Evolutionary conservation across 2,113 vertebrate genomes (phyloP).

Genomic region (Upupa epops): DNA sequence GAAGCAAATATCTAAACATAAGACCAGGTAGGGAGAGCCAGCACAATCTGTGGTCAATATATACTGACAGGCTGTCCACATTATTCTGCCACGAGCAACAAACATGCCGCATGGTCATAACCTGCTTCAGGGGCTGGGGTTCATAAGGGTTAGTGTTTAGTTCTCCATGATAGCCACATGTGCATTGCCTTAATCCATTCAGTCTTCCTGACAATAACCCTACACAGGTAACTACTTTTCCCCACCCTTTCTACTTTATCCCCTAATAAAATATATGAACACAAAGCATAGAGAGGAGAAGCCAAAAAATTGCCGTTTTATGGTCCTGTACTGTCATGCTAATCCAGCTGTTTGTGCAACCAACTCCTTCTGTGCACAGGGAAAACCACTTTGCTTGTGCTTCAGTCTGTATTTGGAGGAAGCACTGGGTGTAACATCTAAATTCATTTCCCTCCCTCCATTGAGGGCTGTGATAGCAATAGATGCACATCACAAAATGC

Average conservation of each 20-base stretch:
- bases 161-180: background rate
- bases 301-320: conserved; percentile 70
- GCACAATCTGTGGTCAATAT: background rate
- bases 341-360: conserved; percentile 1
- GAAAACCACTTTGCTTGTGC: background rate
- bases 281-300: conserved; percentile 73
- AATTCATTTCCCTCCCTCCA: background rate
- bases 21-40: background rate
- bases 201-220: background rate
- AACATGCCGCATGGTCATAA: background rate
- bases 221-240: conserved; percentile 24
- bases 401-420: background rate
- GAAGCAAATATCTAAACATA: background rate
- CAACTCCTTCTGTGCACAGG: background rate
- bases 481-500: background rate
- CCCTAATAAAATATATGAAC: conserved; percentile 65
- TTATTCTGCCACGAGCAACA: background rate
- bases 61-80: background rate
- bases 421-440: background rate
- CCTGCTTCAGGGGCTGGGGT: background rate
- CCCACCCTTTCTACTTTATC: conserved; percentile 32
- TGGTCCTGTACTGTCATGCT: conserved; percentile 23
- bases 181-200: conserved; percentile 30
- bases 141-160: background rate
- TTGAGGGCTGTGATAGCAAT: background rate